Evolutionary conservation across 1,140 invertebrate genomes (phyloP).

Genomic region (Scaptomyza pallida): DNA sequence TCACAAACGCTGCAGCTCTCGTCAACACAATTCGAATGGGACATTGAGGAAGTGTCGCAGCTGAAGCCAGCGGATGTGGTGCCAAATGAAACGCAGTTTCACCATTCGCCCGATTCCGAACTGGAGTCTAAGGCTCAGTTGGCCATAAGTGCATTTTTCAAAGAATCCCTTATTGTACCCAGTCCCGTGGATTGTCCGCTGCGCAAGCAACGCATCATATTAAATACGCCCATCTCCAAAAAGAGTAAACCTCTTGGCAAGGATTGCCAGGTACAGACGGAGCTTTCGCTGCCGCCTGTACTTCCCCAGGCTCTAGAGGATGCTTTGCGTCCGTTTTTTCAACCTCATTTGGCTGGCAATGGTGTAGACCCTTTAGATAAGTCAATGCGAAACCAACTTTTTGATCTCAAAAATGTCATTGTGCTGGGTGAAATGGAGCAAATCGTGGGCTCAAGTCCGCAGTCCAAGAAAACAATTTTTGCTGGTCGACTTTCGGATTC

Average conservation of each 20-base stretch:
- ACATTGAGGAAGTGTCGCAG: conserved; percentile 85
- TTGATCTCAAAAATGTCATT: conserved; percentile 70
- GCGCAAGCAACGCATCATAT: conserved; percentile 73
- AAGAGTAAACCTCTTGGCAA: conserved; percentile 44
- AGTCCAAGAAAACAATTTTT: conserved; percentile 63
- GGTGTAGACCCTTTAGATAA: conserved; percentile 58
- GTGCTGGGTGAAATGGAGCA: conserved; percentile 63
- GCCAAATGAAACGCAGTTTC: conserved; percentile 85
- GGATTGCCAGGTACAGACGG: conserved; percentile 84
- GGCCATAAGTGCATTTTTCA: conserved; percentile 85
- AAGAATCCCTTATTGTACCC: conserved; percentile 85
- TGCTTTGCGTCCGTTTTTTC: conserved; percentile 85
- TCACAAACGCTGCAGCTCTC: conserved; percentile 76
- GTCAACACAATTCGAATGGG: conserved; percentile 85
- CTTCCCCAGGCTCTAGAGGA: conserved; percentile 85
- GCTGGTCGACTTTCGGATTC: conserved; percentile 73
- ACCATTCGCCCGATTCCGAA: conserved; percentile 84
- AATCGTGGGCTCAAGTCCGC: conserved; percentile 69
- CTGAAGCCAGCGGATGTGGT: conserved; percentile 85
- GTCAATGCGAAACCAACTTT: conserved; percentile 78
- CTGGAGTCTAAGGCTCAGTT: conserved; percentile 85
- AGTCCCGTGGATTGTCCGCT: conserved; percentile 84
- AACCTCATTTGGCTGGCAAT: conserved; percentile 76
- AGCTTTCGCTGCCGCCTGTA: conserved; percentile 84
- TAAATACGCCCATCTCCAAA: conserved; percentile 76